phyloP scores from a whole-genome alignment of 2,113 vertebrate species.

The Danio rerio region DNA sequence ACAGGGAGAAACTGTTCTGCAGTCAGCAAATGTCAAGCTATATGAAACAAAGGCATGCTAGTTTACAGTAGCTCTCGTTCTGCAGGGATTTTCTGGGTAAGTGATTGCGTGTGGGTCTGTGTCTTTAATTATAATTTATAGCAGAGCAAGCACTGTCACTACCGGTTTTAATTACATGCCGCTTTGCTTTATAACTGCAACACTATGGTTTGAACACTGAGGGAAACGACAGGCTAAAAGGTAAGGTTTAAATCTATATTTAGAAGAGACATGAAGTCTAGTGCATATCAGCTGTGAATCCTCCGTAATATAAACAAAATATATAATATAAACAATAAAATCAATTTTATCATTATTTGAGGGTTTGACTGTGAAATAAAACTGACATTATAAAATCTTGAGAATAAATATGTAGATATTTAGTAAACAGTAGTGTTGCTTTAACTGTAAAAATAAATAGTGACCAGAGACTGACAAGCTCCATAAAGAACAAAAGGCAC shows the following conservation, averaged over 20 bases:
- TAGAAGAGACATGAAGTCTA: not conserved
- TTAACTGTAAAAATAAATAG: not conserved
- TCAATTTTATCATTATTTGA: too few species aligned
- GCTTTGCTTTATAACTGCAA: not conserved
- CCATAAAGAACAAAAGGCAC: not conserved
- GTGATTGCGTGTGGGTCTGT: not conserved
- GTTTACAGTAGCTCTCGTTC: not conserved
- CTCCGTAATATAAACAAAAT: too few species aligned
- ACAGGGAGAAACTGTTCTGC: constrained; percentile 31
- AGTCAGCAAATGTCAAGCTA: constrained; percentile 9
- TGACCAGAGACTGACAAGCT: not conserved
- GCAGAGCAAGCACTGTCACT: not conserved
- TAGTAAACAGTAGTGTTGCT: too few species aligned
- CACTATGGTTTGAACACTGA: not conserved
- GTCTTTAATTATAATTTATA: not conserved
- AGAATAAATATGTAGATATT: too few species aligned
- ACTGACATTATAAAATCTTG: too few species aligned
- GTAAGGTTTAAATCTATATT: not conserved
- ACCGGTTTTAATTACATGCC: not conserved
- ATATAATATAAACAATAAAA: too few species aligned
- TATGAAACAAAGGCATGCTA: not conserved
- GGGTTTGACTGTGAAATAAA: too few species aligned
- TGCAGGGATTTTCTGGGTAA: not conserved
- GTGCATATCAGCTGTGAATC: too few species aligned
- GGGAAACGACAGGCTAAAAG: not conserved